These are phyloP conservation scores for Noctua pronuba DNA, from an alignment of 2,888 invertebrate genomes.

Conservation along the genomic window DNA sequence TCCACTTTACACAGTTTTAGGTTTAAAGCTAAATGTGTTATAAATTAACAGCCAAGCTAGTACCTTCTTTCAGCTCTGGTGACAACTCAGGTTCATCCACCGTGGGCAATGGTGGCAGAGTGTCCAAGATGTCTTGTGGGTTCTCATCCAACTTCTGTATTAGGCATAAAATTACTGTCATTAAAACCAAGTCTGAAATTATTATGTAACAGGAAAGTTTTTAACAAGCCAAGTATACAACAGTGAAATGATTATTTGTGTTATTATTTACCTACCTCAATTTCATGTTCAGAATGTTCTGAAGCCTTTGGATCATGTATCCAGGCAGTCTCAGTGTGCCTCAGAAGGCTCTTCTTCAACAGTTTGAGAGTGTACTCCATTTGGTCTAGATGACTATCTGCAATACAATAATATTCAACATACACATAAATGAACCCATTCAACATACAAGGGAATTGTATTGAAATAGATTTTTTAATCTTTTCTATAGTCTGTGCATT, in stretches of 20 bases:
- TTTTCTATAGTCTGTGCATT: background rate
- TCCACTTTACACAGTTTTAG: too few relatives aligned
- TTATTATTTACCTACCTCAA: constrained; percentile 64
- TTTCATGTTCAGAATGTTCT: constrained; percentile 67
- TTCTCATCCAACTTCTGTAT: constrained; percentile 80
- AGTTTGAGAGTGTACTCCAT: constrained; percentile 84
- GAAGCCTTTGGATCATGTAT: constrained; percentile 73
- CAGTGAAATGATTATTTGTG: background rate
- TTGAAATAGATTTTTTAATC: background rate
- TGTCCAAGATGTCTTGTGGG: constrained; percentile 87
- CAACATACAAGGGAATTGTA: background rate
- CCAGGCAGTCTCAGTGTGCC: constrained; percentile 78
- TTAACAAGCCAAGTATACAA: background rate
- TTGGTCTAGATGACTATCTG: constrained; percentile 79
- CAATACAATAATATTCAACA: constrained; percentile 28
- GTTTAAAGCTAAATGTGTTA: background rate
- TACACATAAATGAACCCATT: background rate
- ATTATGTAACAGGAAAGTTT: background rate
- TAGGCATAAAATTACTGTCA: background rate
- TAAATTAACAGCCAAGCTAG: background rate
- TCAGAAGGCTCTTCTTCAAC: constrained; percentile 85
- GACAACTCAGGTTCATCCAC: constrained; percentile 88
- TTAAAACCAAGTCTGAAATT: background rate
- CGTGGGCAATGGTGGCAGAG: constrained; percentile 87
- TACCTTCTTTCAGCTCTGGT: constrained; percentile 92